Evolutionary conservation across 2,797 vertebrate genomes (phyloP).

Genomic region (Acanthis flammea): DNA sequence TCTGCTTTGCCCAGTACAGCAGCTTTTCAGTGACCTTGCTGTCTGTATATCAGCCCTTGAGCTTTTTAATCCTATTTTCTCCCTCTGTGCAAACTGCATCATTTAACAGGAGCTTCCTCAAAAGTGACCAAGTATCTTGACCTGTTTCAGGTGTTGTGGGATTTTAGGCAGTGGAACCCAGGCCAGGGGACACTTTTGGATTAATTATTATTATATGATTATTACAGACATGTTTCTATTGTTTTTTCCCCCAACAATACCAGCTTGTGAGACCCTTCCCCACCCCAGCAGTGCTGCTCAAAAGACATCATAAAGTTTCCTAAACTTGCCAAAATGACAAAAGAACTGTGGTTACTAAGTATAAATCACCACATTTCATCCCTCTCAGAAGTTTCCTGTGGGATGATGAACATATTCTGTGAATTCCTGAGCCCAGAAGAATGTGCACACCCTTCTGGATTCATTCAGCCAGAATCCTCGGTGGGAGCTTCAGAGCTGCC

Average conservation of each 20-base stretch:
- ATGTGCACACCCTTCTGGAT: neutral
- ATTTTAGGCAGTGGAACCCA: neutral
- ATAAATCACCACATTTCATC: neutral
- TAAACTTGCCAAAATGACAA: neutral
- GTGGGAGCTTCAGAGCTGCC: neutral
- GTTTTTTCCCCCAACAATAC: rapidly evolving
- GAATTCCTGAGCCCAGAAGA: neutral
- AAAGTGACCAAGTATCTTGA: neutral
- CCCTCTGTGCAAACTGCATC: neutral
- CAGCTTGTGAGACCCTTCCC: neutral
- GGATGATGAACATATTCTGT: neutral
- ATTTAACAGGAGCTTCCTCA: neutral
- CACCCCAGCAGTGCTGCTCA: neutral
- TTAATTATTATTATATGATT: neutral
- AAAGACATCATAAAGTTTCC: neutral
- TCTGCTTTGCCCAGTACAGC: neutral
- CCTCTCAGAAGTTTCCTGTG: neutral
- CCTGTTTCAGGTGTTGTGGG: neutral
- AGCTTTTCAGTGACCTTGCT: rapidly evolving
- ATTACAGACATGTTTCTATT: neutral
- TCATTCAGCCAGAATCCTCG: neutral
- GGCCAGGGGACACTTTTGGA: neutral
- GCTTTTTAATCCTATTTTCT: neutral
- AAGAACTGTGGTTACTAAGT: neutral
- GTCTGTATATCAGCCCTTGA: neutral